Percentiles rank a stretch among this genome's conserved stretches.
Evolutionary conservation across 2,113 vertebrate species (phyloP).

Genomic region (Ginglymostoma cirratum): DNA sequence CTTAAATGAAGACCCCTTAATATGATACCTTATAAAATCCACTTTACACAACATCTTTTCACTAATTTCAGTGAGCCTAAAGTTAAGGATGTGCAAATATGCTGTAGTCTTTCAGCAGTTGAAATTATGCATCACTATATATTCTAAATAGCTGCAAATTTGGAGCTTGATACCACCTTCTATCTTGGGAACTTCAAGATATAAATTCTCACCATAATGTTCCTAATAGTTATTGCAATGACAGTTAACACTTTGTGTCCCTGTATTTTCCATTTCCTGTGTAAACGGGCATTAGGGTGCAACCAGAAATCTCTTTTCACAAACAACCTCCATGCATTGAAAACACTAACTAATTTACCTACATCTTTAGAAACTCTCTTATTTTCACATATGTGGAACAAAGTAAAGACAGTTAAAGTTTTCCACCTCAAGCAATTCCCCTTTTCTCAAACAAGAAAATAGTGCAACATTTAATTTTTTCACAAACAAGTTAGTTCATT

Average conservation of each 20-base stretch:
- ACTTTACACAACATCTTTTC: background rate
- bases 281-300: slow-evolving; percentile 55
- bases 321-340: slow-evolving; percentile 57
- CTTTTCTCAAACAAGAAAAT: slow-evolving; percentile 73
- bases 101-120: slow-evolving; percentile 10
- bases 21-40: background rate
- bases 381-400: slow-evolving; percentile 62
- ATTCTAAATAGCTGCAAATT: slow-evolving; percentile 8
- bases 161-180: background rate
- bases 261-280: slow-evolving; percentile 48
- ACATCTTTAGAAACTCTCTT: slow-evolving; percentile 49
- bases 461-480: slow-evolving; percentile 80
- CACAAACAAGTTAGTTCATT: slow-evolving; percentile 64
- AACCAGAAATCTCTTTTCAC: slow-evolving; percentile 54
- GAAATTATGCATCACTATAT: background rate
- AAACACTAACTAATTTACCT: slow-evolving; percentile 53
- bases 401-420: slow-evolving; percentile 50
- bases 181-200: background rate
- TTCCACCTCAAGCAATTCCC: slow-evolving; percentile 61
- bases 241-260: slow-evolving; percentile 29
- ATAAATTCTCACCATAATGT: background rate
- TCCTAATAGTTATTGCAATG: background rate
- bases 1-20: background rate
- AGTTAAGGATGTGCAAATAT: slow-evolving; percentile 21
- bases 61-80: background rate